Evolutionary conservation across 2,888 invertebrate species (phyloP).

Genomic region (Sesamia inferens): DNA sequence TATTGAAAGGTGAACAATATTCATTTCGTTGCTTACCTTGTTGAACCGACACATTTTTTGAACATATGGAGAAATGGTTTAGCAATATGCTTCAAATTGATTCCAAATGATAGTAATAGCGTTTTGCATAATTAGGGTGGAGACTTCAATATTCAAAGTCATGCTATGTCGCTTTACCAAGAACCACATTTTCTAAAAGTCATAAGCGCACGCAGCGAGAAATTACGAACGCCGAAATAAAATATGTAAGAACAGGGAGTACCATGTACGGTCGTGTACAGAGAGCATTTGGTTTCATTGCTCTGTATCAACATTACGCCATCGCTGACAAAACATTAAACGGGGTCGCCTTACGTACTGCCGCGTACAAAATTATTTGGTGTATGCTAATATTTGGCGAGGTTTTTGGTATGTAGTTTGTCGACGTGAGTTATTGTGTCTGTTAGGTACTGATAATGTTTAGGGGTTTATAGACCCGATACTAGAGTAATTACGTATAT

Average conservation of each 20-base stretch:
- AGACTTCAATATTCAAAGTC: neutral
- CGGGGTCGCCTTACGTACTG: conserved; percentile 60
- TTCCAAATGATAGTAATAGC: no score
- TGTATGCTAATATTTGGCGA: conserved; percentile 72
- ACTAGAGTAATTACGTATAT: conserved; percentile 46
- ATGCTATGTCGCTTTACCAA: neutral
- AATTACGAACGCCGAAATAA: conserved; percentile 54
- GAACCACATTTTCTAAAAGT: conserved; percentile 27
- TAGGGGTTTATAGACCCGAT: conserved; percentile 57
- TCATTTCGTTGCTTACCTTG: no score
- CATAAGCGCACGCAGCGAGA: conserved; percentile 38
- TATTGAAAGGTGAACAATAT: no score
- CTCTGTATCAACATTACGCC: conserved; percentile 69
- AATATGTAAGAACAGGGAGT: conserved; percentile 44
- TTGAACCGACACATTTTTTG: neutral
- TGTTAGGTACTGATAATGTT: conserved; percentile 64
- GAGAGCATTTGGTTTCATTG: conserved; percentile 76
- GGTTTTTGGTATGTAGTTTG: conserved; percentile 71
- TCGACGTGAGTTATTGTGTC: conserved; percentile 65
- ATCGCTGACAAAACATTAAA: conserved; percentile 63
- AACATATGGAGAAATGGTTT: neutral
- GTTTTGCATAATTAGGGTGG: no score
- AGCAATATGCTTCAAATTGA: no score
- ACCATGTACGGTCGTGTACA: conserved; percentile 43
- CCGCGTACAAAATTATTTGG: conserved; percentile 69